These are phyloP conservation scores for Notechis scutatus DNA, from an alignment of 2,113 vertebrate species.

Conservation along the genomic window DNA sequence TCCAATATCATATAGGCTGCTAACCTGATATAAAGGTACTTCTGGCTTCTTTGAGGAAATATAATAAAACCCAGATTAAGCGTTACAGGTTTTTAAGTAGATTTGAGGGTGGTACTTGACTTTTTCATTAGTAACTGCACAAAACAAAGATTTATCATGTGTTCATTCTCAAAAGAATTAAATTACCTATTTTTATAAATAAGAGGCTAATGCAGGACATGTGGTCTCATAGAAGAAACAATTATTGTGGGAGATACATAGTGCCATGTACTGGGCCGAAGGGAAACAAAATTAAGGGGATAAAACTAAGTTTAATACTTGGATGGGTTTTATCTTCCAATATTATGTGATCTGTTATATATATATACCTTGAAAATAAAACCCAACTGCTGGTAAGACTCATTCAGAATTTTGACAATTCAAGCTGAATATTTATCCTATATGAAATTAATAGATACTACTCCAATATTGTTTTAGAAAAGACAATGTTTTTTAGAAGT, in stretches of 20 bases:
- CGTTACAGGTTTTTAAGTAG: conserved; percentile 42
- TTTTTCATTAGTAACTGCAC: conserved; percentile 45
- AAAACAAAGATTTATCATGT: conserved; percentile 37
- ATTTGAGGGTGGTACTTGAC: conserved; percentile 14
- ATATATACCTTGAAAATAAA: not conserved
- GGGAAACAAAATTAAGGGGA: not conserved
- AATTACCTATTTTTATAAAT: conserved; percentile 40
- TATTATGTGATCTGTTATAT: too few species aligned
- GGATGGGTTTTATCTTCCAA: not conserved
- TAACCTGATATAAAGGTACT: conserved; percentile 49
- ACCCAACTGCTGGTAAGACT: not conserved
- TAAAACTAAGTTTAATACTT: conserved; percentile 2
- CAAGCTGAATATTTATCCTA: not conserved
- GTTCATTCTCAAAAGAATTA: conserved; percentile 40
- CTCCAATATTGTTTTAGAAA: not conserved
- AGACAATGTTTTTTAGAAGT: not conserved
- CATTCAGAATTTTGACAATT: not conserved
- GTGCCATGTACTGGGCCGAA: not conserved
- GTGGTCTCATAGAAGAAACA: not conserved
- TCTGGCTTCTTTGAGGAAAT: conserved; percentile 50
- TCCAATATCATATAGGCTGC: conserved; percentile 36
- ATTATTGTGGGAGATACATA: conserved; percentile 11
- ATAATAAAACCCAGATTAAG: conserved; percentile 50
- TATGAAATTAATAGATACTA: not conserved
- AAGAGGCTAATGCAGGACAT: conserved; percentile 17